Percentiles rank a stretch among this genome's conserved stretches.
phyloP scores from a whole-genome alignment of 2,113 vertebrate genomes.

The Prinia subflava region DNA sequence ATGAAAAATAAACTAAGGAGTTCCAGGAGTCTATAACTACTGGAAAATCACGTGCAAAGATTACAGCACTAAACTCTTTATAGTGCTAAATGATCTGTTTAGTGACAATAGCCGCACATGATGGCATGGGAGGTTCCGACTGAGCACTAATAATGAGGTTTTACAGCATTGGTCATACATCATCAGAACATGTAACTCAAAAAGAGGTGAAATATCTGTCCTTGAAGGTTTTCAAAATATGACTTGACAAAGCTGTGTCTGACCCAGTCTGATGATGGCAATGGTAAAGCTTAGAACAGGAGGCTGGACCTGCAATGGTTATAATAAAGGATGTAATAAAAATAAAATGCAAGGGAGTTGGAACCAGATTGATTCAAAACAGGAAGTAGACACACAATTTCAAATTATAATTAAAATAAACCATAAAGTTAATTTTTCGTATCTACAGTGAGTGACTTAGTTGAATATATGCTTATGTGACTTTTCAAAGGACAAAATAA shows the following conservation, averaged over 20 bases:
- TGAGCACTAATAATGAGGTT: background rate
- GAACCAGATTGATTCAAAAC: background rate
- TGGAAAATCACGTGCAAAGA: background rate
- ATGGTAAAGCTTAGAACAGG: background rate
- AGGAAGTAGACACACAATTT: background rate
- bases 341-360: background rate
- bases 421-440: background rate
- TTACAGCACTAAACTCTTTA: background rate
- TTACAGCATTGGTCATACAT: background rate
- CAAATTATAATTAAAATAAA: background rate
- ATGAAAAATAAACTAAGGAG: background rate
- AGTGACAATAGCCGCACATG: background rate
- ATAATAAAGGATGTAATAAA: background rate
- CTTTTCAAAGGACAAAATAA: background rate
- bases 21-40: background rate
- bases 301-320: background rate
- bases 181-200: background rate
- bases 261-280: background rate
- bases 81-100: background rate
- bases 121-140: background rate
- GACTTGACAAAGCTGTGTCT: background rate
- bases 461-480: background rate
- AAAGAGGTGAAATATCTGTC: background rate
- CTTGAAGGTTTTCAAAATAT: background rate
- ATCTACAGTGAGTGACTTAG: background rate